Conservation (phyloP, 2,113 vertebrate species). For the Sigmodon hispidus region DNA sequence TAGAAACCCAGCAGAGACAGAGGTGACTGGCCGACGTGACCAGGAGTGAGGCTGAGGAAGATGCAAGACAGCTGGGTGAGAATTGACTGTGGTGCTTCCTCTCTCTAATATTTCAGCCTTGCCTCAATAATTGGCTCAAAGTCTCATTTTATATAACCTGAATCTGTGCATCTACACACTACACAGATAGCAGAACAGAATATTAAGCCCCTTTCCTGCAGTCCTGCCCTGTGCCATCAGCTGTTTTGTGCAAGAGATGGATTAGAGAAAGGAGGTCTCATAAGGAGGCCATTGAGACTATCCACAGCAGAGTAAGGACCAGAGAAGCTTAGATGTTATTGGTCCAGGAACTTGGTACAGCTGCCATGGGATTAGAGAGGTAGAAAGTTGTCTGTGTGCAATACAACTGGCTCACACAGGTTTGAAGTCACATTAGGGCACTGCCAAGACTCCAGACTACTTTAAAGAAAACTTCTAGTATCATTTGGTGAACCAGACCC, state of each 20-base stretch:
- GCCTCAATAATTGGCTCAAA: no score
- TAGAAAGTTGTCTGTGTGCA: neutral
- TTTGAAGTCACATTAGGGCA: neutral
- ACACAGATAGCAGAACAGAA: neutral
- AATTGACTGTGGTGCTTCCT: no score
- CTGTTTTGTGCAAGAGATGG: neutral
- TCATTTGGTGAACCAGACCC: neutral
- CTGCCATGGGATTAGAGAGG: neutral
- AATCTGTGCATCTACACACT: no score
- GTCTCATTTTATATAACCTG: no score
- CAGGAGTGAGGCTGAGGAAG: no score
- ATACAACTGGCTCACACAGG: neutral
- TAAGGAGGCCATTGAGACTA: neutral
- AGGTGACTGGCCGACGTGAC: no score
- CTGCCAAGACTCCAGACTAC: neutral
- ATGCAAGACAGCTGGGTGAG: no score
- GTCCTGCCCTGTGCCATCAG: neutral
- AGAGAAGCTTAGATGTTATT: no score
- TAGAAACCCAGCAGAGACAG: no score
- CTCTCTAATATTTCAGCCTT: no score
- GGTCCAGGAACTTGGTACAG: neutral
- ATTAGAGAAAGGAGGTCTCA: neutral
- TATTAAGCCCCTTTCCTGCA: neutral
- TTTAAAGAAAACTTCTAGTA: neutral
- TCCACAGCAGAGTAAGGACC: neutral